Evolutionary conservation across 2,113 vertebrate genomes (phyloP).

Genomic region (Bambusicola thoracicus): DNA sequence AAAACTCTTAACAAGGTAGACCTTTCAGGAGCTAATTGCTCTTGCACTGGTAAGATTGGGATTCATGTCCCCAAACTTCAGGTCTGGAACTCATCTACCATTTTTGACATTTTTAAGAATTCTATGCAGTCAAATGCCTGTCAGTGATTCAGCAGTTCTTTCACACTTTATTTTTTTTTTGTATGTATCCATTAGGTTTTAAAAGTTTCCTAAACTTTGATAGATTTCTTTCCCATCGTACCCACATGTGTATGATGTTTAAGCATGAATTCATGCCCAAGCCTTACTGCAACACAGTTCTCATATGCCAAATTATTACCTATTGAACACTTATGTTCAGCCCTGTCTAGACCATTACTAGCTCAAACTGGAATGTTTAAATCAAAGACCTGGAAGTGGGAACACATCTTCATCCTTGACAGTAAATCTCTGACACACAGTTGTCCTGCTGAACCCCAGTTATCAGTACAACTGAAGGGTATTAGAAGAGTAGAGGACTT

Average conservation of each 20-base stretch:
- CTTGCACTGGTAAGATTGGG: not conserved
- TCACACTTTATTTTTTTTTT: not conserved
- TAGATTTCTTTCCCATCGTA: not conserved
- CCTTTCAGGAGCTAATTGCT: not conserved
- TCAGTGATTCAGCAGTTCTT: fast-evolving
- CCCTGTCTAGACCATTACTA: not conserved
- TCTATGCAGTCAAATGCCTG: not conserved
- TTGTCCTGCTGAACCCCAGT: not conserved
- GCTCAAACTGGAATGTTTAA: not conserved
- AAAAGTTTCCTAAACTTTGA: not conserved
- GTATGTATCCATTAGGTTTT: not conserved
- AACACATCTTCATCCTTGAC: not conserved
- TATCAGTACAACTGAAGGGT: not conserved
- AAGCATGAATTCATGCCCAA: not conserved
- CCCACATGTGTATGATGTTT: not conserved
- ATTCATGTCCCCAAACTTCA: not conserved
- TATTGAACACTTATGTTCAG: not conserved
- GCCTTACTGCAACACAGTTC: not conserved
- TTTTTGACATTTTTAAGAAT: not conserved
- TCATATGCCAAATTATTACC: not conserved
- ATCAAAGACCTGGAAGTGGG: not conserved
- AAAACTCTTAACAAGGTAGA: not conserved
- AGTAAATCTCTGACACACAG: not conserved
- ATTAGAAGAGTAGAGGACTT: not conserved
- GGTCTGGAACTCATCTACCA: not conserved